phyloP scores from a whole-genome alignment of 2,113 vertebrate genomes.

The Sorex araneus region DNA sequence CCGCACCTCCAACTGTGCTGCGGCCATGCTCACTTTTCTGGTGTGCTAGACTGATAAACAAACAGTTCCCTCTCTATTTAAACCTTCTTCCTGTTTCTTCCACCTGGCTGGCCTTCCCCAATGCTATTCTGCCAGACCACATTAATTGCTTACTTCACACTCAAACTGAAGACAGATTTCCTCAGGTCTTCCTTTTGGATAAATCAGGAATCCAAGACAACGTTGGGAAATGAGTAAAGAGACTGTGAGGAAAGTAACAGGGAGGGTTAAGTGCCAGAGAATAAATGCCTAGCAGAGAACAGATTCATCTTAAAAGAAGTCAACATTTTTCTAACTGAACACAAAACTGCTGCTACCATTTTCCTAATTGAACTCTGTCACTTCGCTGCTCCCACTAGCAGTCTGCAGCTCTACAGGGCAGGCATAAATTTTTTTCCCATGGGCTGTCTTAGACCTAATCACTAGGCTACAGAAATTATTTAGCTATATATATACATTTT shows the following conservation, averaged over 20 bases:
- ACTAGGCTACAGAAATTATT: constrained; percentile 27
- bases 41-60: background rate
- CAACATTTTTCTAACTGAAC: constrained; percentile 19
- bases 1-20: background rate
- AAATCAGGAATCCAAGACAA: constrained; percentile 31
- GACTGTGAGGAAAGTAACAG: background rate
- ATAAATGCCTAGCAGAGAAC: constrained; percentile 17
- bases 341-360: constrained; percentile 25
- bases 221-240: background rate
- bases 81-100: constrained; percentile 24
- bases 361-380: background rate
- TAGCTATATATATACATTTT: too few species aligned
- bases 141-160: constrained; percentile 31
- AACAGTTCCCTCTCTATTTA: constrained; percentile 28
- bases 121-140: constrained; percentile 35
- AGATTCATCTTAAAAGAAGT: constrained; percentile 5
- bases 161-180: constrained; percentile 32
- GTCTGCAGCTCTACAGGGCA: background rate
- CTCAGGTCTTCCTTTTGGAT: constrained; percentile 50
- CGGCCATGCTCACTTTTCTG: constrained; percentile 28
- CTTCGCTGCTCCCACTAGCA: background rate
- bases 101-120: constrained; percentile 44
- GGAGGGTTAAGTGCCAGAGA: background rate
- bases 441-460: constrained; percentile 24
- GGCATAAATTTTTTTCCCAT: background rate